Conservation (phyloP, 2,113 vertebrate genomes). For the Proterorhinus semilunaris region DNA sequence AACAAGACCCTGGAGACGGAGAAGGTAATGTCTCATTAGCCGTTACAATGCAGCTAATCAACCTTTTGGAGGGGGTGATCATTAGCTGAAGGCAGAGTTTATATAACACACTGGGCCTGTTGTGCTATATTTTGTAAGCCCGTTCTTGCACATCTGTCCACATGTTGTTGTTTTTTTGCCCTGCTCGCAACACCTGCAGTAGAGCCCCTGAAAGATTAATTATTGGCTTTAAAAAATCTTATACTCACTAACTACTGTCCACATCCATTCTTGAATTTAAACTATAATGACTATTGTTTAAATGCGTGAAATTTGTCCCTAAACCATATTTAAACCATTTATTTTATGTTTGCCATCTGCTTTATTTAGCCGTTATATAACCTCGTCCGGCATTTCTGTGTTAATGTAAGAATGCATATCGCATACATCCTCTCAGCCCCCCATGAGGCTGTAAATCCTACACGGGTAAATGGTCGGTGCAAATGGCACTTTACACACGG, state of each 20-base stretch:
- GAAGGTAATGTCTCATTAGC: slow-evolving; percentile 82
- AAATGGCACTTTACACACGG: slow-evolving; percentile 5
- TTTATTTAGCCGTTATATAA: slow-evolving; percentile 57
- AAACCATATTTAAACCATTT: slow-evolving; percentile 35
- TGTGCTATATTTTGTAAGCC: slow-evolving; percentile 1
- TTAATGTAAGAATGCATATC: slow-evolving; percentile 48
- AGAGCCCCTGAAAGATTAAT: neutral
- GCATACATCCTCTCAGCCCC: slow-evolving; percentile 38
- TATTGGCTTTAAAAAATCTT: neutral
- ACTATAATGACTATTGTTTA: neutral
- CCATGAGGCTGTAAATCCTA: slow-evolving; percentile 52
- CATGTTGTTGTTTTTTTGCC: slow-evolving; percentile 19
- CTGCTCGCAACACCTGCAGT: slow-evolving; percentile 34
- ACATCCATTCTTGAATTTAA: too few relatives aligned
- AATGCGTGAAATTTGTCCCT: neutral
- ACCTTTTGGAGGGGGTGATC: slow-evolving; percentile 24
- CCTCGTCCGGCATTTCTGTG: slow-evolving; percentile 36
- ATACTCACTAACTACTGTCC: too few relatives aligned
- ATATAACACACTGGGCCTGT: slow-evolving; percentile 24
- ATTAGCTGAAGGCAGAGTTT: slow-evolving; percentile 16
- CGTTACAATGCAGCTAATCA: slow-evolving; percentile 34
- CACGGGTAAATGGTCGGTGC: slow-evolving; percentile 33
- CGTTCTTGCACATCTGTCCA: slow-evolving; percentile 16
- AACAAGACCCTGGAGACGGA: slow-evolving; percentile 97
- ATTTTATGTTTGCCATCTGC: slow-evolving; percentile 47